Evolutionary conservation across 2,113 vertebrate genomes (phyloP).

Genomic region (Indicator indicator): DNA sequence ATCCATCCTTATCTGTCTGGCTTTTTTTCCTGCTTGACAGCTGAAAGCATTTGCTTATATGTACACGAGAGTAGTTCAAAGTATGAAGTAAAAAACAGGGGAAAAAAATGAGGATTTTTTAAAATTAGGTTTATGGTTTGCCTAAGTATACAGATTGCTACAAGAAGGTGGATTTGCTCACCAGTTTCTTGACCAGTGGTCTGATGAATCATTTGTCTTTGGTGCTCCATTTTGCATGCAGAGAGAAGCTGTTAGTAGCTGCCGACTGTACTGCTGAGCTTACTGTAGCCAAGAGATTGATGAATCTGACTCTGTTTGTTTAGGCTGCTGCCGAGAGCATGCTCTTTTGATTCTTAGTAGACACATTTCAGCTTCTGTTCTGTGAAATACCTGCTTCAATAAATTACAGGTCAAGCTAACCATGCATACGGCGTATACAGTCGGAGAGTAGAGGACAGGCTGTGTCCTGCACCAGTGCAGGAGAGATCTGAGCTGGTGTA

Average conservation of each 20-base stretch:
- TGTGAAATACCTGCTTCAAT: background rate
- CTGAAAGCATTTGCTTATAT: background rate
- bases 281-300: background rate
- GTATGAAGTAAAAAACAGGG: background rate
- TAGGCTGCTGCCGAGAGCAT: background rate
- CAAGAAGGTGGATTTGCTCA: background rate
- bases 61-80: background rate
- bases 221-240: background rate
- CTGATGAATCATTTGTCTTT: background rate
- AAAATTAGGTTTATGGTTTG: background rate
- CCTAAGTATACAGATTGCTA: background rate
- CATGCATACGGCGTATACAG: background rate
- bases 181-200: accelerated
- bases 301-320: background rate
- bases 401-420: background rate
- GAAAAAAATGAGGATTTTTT: background rate
- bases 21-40: background rate
- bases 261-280: accelerated
- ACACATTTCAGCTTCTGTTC: background rate
- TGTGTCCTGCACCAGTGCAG: background rate
- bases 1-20: background rate
- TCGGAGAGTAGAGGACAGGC: background rate
- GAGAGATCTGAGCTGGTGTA: background rate
- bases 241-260: background rate
- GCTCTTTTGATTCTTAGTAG: background rate